phyloP scores from a whole-genome alignment of 2,113 vertebrate genomes.

The Morphnarchus princeps region DNA sequence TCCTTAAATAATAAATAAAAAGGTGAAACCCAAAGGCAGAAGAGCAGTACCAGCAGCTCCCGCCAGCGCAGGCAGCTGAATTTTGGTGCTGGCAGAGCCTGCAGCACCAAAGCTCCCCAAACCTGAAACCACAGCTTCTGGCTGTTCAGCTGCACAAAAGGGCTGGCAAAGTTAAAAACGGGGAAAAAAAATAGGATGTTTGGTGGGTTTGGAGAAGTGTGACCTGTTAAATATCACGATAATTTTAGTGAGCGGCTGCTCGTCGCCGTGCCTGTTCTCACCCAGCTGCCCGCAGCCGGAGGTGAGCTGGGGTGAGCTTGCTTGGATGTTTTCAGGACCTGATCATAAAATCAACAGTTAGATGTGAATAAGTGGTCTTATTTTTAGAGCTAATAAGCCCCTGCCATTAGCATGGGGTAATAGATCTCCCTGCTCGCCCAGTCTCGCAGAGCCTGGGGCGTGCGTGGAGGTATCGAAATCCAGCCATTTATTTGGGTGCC shows the following conservation, averaged over 20 bases:
- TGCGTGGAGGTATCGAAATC: not conserved
- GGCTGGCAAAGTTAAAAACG: not conserved
- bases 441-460: not conserved
- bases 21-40: not conserved
- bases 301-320: not conserved
- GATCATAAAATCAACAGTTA: not conserved
- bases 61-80: not conserved
- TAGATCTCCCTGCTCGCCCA: not conserved
- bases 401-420: not conserved
- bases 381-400: not conserved
- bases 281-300: accelerated
- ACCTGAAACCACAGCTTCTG: not conserved
- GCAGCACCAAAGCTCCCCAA: not conserved
- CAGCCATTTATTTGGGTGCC: not conserved
- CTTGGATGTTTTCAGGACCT: not conserved
- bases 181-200: accelerated
- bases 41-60: not conserved
- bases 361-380: not conserved
- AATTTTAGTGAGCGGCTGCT: not conserved
- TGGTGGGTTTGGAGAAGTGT: not conserved
- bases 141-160: not conserved
- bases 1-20: not conserved
- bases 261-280: accelerated
- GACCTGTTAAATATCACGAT: not conserved
- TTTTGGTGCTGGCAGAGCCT: not conserved